A percentile compares a stretch with the other conserved stretches of the same genome.
Evolutionary conservation across 2,797 vertebrate species (phyloP).

Genomic region (Caiman crocodilus): DNA sequence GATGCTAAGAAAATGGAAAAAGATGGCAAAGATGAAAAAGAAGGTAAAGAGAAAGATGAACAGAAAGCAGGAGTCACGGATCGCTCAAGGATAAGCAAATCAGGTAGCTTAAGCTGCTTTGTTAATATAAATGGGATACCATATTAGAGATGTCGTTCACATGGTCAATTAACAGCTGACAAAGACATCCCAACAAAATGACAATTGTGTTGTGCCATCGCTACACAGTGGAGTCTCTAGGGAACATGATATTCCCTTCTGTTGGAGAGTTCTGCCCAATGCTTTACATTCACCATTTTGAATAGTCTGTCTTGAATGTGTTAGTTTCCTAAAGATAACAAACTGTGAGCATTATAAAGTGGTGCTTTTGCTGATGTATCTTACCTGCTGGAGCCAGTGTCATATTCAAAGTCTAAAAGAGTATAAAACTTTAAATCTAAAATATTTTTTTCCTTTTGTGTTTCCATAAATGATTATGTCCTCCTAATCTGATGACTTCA

Average conservation of each 20-base stretch:
- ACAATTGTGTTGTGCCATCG: not conserved
- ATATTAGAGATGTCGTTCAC: not conserved
- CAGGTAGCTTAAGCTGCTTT: conserved; percentile 69
- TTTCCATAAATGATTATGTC: not conserved
- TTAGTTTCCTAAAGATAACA: too few relatives aligned
- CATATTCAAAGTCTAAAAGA: not conserved
- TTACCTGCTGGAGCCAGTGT: not conserved
- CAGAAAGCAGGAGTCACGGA: conserved; percentile 77
- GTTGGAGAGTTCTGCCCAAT: not conserved
- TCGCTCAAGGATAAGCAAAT: conserved; percentile 79
- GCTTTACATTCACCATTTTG: too few relatives aligned
- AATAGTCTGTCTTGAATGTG: too few relatives aligned
- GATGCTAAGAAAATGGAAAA: conserved; percentile 84
- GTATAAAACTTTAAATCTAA: not conserved
- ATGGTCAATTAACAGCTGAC: not conserved
- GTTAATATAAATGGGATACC: not conserved
- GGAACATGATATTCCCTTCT: not conserved
- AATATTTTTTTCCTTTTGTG: not conserved
- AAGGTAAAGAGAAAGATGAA: conserved; percentile 84
- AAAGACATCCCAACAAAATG: not conserved
- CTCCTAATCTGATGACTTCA: not conserved
- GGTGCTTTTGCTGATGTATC: not conserved
- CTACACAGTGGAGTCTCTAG: not conserved
- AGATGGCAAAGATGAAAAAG: conserved; percentile 71
- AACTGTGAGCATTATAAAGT: too few relatives aligned